Evolutionary conservation across 2,113 vertebrate genomes (phyloP).

Genomic region (Alexandromys fortis): DNA sequence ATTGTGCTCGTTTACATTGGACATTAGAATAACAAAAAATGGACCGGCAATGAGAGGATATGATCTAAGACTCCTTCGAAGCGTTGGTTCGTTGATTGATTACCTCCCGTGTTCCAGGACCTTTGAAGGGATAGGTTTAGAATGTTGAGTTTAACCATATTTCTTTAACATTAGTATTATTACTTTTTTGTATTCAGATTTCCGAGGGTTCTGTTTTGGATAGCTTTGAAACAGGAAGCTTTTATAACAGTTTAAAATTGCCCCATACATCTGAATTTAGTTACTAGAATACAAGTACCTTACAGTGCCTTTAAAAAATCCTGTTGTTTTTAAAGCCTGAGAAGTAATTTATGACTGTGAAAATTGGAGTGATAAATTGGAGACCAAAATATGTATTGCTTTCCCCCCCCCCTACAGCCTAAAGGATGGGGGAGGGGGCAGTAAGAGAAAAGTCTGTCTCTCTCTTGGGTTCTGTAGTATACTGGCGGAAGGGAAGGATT

Average conservation of each 20-base stretch:
- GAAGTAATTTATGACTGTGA: constrained; percentile 80
- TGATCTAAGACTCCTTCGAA: constrained; percentile 22
- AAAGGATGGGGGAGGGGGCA: not conserved
- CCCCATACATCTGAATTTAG: constrained; percentile 79
- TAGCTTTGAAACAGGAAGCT: constrained; percentile 70
- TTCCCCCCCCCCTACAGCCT: constrained; percentile 58
- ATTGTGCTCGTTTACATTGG: not conserved
- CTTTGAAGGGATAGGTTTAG: constrained; percentile 10
- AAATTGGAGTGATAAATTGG: constrained; percentile 78
- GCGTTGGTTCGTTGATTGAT: not conserved
- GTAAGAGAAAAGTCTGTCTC: constrained; percentile 66
- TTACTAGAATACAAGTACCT: constrained; percentile 77
- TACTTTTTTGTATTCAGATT: not conserved
- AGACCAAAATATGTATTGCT: constrained; percentile 64
- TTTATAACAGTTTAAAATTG: constrained; percentile 79
- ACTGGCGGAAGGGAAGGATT: constrained; percentile 41
- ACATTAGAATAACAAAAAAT: constrained; percentile 39
- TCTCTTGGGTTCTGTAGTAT: constrained; percentile 39
- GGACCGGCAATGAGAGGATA: constrained; percentile 20
- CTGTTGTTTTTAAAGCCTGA: constrained; percentile 78
- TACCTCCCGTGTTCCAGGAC: not conserved
- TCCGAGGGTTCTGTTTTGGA: constrained; percentile 34
- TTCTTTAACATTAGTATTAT: not conserved
- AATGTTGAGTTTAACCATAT: constrained; percentile 25
- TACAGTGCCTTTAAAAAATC: constrained; percentile 76